Evolutionary conservation across 2,113 vertebrate species (phyloP).

Genomic region (Caranx ignobilis): DNA sequence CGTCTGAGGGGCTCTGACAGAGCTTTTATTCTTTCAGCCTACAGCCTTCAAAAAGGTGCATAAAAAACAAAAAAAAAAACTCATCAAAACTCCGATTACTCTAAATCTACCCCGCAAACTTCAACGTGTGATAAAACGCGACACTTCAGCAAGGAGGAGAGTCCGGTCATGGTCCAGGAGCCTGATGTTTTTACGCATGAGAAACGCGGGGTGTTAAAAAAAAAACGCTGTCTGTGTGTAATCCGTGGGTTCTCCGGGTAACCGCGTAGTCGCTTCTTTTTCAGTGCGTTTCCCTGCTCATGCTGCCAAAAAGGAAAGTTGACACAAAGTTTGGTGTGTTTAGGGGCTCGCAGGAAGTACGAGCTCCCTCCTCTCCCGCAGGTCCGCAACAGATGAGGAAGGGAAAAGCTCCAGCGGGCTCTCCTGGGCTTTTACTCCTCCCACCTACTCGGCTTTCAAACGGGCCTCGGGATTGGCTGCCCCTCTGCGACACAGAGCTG

Average conservation of each 20-base stretch:
- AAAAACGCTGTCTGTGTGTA: not conserved
- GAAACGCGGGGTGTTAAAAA: not conserved
- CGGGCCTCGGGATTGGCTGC: slow-evolving; percentile 73
- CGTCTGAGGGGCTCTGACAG: not conserved
- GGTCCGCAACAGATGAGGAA: slow-evolving; percentile 58
- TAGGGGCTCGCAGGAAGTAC: slow-evolving; percentile 39
- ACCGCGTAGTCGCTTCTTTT: not conserved
- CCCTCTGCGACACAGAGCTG: slow-evolving; percentile 21
- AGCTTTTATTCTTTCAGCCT: slow-evolving; percentile 1
- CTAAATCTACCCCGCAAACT: not conserved
- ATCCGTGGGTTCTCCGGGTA: slow-evolving; percentile 29
- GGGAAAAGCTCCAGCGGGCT: slow-evolving; percentile 42
- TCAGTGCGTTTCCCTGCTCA: slow-evolving; percentile 35
- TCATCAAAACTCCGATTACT: not conserved
- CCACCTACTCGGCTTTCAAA: slow-evolving; percentile 58
- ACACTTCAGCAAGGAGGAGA: slow-evolving; percentile 18
- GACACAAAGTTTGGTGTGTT: slow-evolving; percentile 66
- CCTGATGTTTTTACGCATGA: slow-evolving; percentile 38
- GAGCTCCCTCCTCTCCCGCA: slow-evolving; percentile 39
- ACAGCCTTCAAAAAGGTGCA: slow-evolving; percentile 12
- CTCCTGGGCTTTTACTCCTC: slow-evolving; percentile 69
- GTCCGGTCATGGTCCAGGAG: slow-evolving; percentile 35
- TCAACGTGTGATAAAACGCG: not conserved
- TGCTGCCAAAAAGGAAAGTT: not conserved
- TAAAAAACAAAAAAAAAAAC: not conserved